Conservation (phyloP, 2,888 invertebrate genomes). For the Nesidiocoris tenuis region DNA sequence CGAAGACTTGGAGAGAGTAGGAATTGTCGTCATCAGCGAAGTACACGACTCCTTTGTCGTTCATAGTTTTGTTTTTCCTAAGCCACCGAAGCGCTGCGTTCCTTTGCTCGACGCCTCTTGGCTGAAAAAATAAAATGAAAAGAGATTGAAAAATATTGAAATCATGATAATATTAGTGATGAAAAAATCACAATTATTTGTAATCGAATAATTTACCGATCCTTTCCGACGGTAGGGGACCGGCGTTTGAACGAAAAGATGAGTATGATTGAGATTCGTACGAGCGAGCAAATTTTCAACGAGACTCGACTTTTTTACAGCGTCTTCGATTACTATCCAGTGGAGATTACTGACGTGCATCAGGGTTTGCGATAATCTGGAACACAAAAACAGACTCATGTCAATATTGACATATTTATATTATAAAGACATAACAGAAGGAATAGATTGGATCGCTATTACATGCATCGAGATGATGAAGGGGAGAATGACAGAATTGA, state of each 20-base stretch:
- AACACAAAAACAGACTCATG: conserved; percentile 49
- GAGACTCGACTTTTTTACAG: conserved; percentile 65
- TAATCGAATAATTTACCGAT: conserved; percentile 34
- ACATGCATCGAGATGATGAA: too few relatives aligned
- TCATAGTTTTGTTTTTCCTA: conserved; percentile 62
- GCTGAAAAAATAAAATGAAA: conserved; percentile 57
- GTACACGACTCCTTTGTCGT: conserved; percentile 74
- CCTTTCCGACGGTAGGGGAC: conserved; percentile 65
- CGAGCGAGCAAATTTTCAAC: conserved; percentile 71
- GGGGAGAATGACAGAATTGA: too few relatives aligned
- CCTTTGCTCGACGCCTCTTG: conserved; percentile 87
- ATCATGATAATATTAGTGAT: not conserved
- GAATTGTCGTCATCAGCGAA: conserved; percentile 98
- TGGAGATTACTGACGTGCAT: conserved; percentile 83
- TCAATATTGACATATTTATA: conserved; percentile 12
- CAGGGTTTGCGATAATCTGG: conserved; percentile 82
- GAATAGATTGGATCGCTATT: too few relatives aligned
- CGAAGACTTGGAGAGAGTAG: conserved; percentile 84
- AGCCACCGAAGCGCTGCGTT: conserved; percentile 85
- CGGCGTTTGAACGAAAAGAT: conserved; percentile 70
- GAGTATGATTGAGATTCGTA: conserved; percentile 63
- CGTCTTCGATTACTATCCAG: conserved; percentile 93
- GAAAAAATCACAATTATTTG: not conserved
- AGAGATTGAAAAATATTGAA: not conserved
- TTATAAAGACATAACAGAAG: conserved; percentile 47